Base-by-base conservation (phyloP, 2,888 invertebrate species). In the Kuschelorhynchus macadamiae region DNA sequence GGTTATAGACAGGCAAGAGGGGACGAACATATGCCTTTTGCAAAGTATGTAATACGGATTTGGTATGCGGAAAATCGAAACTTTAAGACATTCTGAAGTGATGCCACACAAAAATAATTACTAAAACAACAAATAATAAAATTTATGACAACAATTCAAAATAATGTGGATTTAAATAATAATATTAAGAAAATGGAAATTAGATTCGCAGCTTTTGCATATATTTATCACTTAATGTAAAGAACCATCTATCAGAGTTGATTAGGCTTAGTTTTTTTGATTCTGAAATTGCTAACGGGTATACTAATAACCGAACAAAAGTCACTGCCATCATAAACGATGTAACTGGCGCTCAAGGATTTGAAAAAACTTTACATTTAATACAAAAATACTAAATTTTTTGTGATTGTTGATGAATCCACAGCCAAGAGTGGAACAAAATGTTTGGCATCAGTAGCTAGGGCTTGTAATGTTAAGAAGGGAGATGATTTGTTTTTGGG, bases 291-390 rank as follows among this genome's bases (percentile, higher is more conserved):
- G 41, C 55, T 36, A 30, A 55, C n/a, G 32, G 21, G 11, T 32
- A 36, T 33, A 25, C 57, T 2, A 36, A 39, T n/a, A 33, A 20
- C 20, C 8, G 56, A 42, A 56, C 57, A n/a, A 57, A 57, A 44
- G 25, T 30, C n/a, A 57, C 57, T 9, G 44, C 44, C 4, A 44
- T 42, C 8, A 25, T 9, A 18, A 46, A 46, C 5, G 5, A 18
- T 4, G 46, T 46, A 21, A 21, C 25, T 18, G 47, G 20, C 8
- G 14, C 12, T 8, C 2, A n/a, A 7, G 25, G 36, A 4, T 18
- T 47, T 47, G 12, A 25, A 47, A 25, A 47, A 21, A 12, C 47
- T 18, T 18, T 41, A 17, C 17, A 55, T 14, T 16, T 25, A 17
- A 12, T 47, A 14, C 3, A 18, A 47, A 47, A 47, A 47, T 36